These are phyloP conservation scores for Musca vetustissima DNA, from an alignment of 1,140 invertebrate genomes.

Conservation along the genomic window DNA sequence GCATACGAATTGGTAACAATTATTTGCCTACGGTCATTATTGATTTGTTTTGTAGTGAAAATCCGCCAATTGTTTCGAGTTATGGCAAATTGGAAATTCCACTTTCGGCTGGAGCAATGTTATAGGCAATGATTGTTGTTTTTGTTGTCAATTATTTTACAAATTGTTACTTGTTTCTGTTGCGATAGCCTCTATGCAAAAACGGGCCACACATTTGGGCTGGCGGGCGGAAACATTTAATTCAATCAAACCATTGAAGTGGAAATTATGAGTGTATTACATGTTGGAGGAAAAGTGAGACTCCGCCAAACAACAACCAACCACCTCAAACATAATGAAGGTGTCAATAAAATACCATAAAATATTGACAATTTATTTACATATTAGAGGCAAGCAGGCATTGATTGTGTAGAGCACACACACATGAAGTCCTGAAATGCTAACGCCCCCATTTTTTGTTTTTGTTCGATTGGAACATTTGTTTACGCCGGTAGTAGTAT, in stretches of 20 bases:
- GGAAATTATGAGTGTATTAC: conserved; percentile 14
- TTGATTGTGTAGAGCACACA: too few relatives aligned
- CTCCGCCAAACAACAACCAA: too few relatives aligned
- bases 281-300: not conserved
- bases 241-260: conserved; percentile 11
- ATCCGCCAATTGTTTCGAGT: conserved; percentile 54
- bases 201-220: not conserved
- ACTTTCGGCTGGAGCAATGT: not conserved
- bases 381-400: too few relatives aligned
- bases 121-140: not conserved
- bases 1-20: too few relatives aligned
- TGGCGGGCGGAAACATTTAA: not conserved
- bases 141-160: conserved; percentile 5
- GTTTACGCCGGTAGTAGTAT: conserved; percentile 2
- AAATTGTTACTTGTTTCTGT: conserved; percentile 3
- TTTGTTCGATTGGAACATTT: not conserved
- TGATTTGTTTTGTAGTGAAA: conserved; percentile 27
- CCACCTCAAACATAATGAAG: conserved; percentile 16
- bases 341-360: conserved; percentile 22
- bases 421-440: too few relatives aligned
- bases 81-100: conserved; percentile 47
- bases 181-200: too few relatives aligned
- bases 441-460: too few relatives aligned
- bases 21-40: too few relatives aligned
- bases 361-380: conserved; percentile 1